These are phyloP conservation scores for Psilanteris sp. DNA, from an alignment of 1,140 invertebrate genomes.

Conservation along the genomic window DNA sequence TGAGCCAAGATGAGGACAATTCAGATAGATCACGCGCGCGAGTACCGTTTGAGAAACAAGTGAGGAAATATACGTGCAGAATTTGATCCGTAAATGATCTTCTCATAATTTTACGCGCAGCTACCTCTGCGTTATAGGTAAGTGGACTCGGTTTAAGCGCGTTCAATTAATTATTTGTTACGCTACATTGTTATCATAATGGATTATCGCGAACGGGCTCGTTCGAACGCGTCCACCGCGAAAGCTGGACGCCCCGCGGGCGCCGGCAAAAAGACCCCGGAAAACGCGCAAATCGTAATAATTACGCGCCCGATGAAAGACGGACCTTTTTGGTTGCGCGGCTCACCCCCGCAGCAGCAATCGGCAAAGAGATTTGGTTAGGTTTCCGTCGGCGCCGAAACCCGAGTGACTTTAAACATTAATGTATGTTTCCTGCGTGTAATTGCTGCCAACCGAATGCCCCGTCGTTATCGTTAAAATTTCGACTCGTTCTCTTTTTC, in stretches of 20 bases:
- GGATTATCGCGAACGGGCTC: conserved; percentile 11
- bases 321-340: too few relatives aligned
- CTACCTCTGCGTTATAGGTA: conserved; percentile 7
- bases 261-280: too few relatives aligned
- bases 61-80: conserved; percentile 40
- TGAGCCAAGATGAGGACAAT: conserved; percentile 59
- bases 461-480: conserved; percentile 11
- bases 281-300: too few relatives aligned
- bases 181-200: conserved; percentile 33
- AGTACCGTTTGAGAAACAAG: conserved; percentile 47
- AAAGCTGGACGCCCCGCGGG: too few relatives aligned
- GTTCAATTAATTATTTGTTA: conserved; percentile 50
- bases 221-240: too few relatives aligned
- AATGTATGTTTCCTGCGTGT: neutral
- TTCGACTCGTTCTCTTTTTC: conserved; percentile 5
- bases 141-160: conserved; percentile 14
- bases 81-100: conserved; percentile 57
- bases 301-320: too few relatives aligned
- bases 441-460: neutral
- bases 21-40: conserved; percentile 59
- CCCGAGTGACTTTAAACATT: too few relatives aligned
- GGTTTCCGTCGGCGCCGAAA: too few relatives aligned
- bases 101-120: conserved; percentile 33
- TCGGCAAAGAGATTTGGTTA: too few relatives aligned
- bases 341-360: too few relatives aligned